A percentile compares a stretch with the other conserved stretches of the same genome.
These are phyloP conservation scores for Mactra quadrangularis DNA, from an alignment of 1,140 invertebrate genomes.

Conservation along the genomic window DNA sequence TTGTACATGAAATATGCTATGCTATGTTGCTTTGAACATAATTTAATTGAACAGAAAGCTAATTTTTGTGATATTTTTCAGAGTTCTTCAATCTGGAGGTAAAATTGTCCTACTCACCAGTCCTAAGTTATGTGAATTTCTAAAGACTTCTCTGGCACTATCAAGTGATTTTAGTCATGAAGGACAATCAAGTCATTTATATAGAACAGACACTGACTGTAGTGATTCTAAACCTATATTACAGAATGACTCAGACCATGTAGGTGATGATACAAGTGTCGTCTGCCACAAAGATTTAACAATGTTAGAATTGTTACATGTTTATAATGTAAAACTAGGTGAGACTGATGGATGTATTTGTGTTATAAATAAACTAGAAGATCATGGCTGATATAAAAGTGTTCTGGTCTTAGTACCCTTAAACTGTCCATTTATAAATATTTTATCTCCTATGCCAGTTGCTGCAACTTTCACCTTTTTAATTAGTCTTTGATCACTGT, in stretches of 20 bases:
- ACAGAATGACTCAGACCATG: not conserved
- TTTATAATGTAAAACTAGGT: conserved; percentile 36
- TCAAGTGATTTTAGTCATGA: not conserved
- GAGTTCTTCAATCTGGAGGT: conserved; percentile 22
- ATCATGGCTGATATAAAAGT: too few species aligned
- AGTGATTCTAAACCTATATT: not conserved
- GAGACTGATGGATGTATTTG: conserved; percentile 43
- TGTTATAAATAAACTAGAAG: not conserved
- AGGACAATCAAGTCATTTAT: too few species aligned
- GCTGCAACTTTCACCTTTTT: too few species aligned
- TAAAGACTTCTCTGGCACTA: not conserved
- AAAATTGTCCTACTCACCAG: conserved; percentile 37
- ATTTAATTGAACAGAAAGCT: too few species aligned
- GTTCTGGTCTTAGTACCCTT: too few species aligned
- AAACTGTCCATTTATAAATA: too few species aligned
- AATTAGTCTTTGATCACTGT: too few species aligned
- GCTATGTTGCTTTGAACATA: too few species aligned
- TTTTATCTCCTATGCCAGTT: too few species aligned
- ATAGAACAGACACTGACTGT: not conserved
- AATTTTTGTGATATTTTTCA: too few species aligned
- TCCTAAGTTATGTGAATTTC: not conserved
- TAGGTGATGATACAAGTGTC: not conserved
- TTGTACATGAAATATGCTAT: too few species aligned
- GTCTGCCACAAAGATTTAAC: too few species aligned
- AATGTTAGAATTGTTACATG: not conserved